Conservation (phyloP, 2,113 vertebrate genomes). For the Odocoileus virginianus region DNA sequence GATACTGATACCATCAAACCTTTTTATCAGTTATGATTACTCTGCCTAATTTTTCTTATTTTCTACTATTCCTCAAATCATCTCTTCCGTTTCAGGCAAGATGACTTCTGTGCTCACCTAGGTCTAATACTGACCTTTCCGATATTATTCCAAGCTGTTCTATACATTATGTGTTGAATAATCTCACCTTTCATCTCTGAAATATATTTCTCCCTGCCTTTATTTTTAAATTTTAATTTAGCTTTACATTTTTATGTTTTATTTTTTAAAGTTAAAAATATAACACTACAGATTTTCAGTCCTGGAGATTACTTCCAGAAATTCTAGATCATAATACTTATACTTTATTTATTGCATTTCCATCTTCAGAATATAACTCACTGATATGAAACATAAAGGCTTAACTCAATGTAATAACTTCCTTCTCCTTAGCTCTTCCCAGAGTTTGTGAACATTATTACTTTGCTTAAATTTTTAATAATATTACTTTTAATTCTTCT, state of each 20-base stretch:
- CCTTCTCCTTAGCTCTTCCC: not conserved
- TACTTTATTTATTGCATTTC: conserved; percentile 1
- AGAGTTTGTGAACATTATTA: not conserved
- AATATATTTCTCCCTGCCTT: not conserved
- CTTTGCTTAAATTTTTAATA: not conserved
- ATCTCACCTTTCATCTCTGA: not conserved
- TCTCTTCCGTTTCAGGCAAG: not conserved
- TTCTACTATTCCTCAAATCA: not conserved
- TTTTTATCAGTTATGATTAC: not conserved
- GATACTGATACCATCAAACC: not conserved
- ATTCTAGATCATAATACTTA: not conserved
- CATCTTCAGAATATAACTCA: not conserved
- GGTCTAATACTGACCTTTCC: not conserved
- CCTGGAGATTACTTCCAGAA: not conserved
- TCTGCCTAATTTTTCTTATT: not conserved
- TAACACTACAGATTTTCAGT: not conserved
- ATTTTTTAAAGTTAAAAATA: not conserved
- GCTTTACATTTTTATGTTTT: not conserved
- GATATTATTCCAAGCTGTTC: not conserved
- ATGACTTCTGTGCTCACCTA: not conserved
- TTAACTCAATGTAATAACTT: not conserved
- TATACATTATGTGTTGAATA: not conserved
- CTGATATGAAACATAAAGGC: not conserved
- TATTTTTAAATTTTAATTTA: conserved; percentile 16
- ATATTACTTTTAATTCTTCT: not conserved